These are phyloP conservation scores for Diplazon laetatorius DNA, from an alignment of 2,888 invertebrate species.

Conservation along the genomic window DNA sequence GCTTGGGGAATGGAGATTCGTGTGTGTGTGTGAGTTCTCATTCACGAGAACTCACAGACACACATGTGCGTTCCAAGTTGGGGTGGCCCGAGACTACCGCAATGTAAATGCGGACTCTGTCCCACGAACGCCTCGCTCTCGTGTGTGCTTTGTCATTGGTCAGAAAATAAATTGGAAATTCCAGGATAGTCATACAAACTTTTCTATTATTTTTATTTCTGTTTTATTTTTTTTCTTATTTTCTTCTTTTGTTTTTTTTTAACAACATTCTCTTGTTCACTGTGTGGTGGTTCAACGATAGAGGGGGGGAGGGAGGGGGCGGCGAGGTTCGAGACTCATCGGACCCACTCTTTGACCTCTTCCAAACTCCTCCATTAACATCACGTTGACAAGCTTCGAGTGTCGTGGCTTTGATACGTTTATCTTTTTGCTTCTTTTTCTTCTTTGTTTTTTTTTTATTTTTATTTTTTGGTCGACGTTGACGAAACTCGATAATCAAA, in stretches of 20 bases:
- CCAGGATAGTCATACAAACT: constrained; percentile 57
- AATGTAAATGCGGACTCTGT: constrained; percentile 48
- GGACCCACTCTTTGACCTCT: constrained; percentile 11
- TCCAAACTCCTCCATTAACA: constrained; percentile 14
- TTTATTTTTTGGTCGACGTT: no score
- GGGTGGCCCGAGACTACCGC: constrained; percentile 45
- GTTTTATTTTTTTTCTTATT: constrained; percentile 20
- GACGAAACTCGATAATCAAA: not conserved
- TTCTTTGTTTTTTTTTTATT: not conserved
- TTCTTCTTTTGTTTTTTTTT: not conserved
- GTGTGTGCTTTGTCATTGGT: constrained; percentile 57
- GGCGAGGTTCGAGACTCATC: no score
- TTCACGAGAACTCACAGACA: not conserved
- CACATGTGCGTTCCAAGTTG: constrained; percentile 25
- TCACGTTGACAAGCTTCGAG: constrained; percentile 26
- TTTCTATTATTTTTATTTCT: not conserved
- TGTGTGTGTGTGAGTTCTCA: constrained; percentile 9
- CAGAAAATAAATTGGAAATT: constrained; percentile 63
- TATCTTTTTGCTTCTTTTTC: not conserved
- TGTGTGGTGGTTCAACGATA: no score
- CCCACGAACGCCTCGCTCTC: not conserved
- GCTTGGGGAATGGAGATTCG: constrained; percentile 49
- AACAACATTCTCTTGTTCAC: no score
- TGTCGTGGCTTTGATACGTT: constrained; percentile 21
- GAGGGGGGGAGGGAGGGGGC: no score